These are phyloP conservation scores for Heliocidaris tuberculata DNA, from an alignment of 35 echinoderm and acorn worm genomes.

Conservation along the genomic window DNA sequence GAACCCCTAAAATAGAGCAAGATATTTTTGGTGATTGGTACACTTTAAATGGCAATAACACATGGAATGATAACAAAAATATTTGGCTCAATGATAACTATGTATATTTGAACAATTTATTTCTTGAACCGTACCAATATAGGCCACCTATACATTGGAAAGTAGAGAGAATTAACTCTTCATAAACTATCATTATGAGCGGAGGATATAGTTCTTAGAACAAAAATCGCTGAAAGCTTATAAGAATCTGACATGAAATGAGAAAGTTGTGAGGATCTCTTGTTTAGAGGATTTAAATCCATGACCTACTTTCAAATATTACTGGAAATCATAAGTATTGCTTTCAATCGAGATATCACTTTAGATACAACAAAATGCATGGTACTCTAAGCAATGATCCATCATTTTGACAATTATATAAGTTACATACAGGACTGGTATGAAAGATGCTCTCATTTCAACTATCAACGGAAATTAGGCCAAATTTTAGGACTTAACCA, in stretches of 20 bases:
- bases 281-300: neutral
- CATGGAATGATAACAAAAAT: no score
- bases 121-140: no score
- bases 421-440: neutral
- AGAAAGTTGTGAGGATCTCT: neutral
- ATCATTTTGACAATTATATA: neutral
- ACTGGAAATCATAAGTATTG: neutral
- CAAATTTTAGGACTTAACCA: neutral
- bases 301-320: neutral
- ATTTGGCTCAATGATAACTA: no score
- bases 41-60: no score
- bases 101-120: no score
- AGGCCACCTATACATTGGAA: no score
- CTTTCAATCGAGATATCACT: neutral
- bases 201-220: no score
- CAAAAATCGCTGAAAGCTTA: no score
- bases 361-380: neutral
- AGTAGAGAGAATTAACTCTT: no score
- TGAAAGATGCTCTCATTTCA: neutral
- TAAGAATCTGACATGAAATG: neutral
- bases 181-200: no score
- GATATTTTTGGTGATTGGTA: no score
- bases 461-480: neutral
- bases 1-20: no score
- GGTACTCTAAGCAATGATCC: neutral